Evolutionary conservation across 1,140 invertebrate genomes (phyloP), one percentile per base, ranked within the genome.

Genomic region (Drosophila willistoni): DNA sequence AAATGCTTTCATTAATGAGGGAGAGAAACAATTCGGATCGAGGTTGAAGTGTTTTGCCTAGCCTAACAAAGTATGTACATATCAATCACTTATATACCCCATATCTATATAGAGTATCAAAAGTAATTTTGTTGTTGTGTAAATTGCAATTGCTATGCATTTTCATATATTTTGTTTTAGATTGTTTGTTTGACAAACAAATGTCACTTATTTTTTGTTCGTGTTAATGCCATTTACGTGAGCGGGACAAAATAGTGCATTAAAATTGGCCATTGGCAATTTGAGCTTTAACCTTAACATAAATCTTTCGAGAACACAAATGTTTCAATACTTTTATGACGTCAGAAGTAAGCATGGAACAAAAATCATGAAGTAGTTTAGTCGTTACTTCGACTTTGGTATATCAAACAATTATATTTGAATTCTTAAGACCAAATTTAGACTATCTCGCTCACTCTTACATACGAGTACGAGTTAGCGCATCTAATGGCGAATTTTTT

Each of bases 221-320:
- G 33, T 69, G 65, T 63, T 68, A 64, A 79, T 78, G 68, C 54
- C 36, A 29, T 57, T 64, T 64, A 75, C 59, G 63, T 75, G 79
- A 22, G 19, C 33, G 14, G 10, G 17, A 42, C 19, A 76, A 79
- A 68, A 72, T 29, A 29, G 29, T 29, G 29, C 29, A 29, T 7
- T 6, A 29, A 29, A 29, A 5, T 29, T 29, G 29, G 29, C 29
- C 29, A 29, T 29, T 29, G 29, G 6, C 29, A 29, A 29, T 29
- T 29, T 29, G 29, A 6, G 29, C 29, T 29, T 29, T 29, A 29
- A 86, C 83, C 83, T 86, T 86, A 86, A 86, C 83, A 86, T 77
- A 67, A 87, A 86, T 86, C 42, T 14, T 44, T 36, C 34, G 34
- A 29, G 29, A 29, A 66, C 66, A 59, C 41, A 68, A 70, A 44